Percentiles rank a stretch among this genome's conserved stretches.
Evolutionary conservation across 2,888 invertebrate species (phyloP).

Genomic region (Lamellibrachia satsuma): DNA sequence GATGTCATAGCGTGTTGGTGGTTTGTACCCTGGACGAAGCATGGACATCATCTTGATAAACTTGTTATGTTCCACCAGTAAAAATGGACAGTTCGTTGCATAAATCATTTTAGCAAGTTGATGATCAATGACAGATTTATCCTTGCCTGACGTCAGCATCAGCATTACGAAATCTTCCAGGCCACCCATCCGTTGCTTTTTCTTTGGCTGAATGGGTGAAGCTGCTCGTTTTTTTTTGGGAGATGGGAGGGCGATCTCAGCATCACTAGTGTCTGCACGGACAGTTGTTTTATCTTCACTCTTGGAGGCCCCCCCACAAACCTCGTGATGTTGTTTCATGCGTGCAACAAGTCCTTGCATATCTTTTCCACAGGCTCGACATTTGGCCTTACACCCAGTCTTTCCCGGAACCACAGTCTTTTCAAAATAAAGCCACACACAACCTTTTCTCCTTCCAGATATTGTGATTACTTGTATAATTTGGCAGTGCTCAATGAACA

Average conservation of each 20-base stretch:
- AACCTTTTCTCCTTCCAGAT: too few species aligned
- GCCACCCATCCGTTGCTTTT: neutral
- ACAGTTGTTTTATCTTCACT: neutral
- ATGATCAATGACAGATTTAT: neutral
- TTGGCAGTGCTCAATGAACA: too few species aligned
- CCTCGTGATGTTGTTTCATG: neutral
- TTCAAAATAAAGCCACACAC: too few species aligned
- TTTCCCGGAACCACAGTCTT: neutral
- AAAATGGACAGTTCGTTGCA: neutral
- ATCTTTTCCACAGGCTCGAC: neutral
- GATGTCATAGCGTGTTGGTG: neutral
- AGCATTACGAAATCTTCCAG: neutral
- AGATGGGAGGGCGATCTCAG: neutral
- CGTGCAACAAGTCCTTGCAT: slow-evolving; percentile 9
- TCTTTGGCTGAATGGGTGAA: neutral
- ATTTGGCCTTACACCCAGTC: neutral
- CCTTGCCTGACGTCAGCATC: neutral
- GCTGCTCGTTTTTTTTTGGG: neutral
- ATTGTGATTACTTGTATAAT: too few species aligned
- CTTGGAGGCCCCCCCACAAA: neutral
- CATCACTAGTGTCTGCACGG: neutral
- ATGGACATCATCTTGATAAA: neutral
- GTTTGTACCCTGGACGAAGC: neutral
- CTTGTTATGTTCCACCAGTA: neutral
- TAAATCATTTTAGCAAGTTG: too few species aligned